Evolutionary conservation across 2,113 vertebrate species (phyloP).

Genomic region (Mus spicilegus): DNA sequence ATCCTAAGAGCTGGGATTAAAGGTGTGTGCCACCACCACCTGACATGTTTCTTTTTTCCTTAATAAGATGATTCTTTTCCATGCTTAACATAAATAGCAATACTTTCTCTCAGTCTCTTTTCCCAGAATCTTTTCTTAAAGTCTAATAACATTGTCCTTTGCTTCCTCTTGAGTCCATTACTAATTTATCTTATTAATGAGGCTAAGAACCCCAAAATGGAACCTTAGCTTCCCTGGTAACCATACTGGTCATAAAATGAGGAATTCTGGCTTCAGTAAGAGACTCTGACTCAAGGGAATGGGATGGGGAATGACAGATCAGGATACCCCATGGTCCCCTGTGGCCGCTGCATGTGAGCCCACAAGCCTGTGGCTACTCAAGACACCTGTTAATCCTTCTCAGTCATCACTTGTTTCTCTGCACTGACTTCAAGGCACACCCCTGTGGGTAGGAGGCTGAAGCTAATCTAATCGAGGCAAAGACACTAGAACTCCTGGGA

Average conservation of each 20-base stretch:
- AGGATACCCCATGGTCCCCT: no score
- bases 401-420: background rate
- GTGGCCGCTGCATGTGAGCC: no score
- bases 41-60: no score
- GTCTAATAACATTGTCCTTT: background rate
- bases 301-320: background rate
- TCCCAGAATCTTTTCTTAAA: background rate
- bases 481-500: background rate
- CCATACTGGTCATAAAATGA: background rate
- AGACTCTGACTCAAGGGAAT: background rate
- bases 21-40: background rate
- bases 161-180: background rate
- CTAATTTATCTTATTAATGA: background rate
- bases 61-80: background rate
- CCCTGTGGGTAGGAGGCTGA: background rate
- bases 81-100: background rate
- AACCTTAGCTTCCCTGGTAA: background rate
- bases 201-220: background rate
- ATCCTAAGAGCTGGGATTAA: background rate
- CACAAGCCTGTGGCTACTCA: no score
- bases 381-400: fast-evolving
- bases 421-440: background rate
- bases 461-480: background rate
- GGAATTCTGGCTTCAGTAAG: background rate
- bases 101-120: background rate